These are phyloP conservation scores for Ochotona princeps DNA, from an alignment of 2,113 vertebrate species.

Conservation along the genomic window DNA sequence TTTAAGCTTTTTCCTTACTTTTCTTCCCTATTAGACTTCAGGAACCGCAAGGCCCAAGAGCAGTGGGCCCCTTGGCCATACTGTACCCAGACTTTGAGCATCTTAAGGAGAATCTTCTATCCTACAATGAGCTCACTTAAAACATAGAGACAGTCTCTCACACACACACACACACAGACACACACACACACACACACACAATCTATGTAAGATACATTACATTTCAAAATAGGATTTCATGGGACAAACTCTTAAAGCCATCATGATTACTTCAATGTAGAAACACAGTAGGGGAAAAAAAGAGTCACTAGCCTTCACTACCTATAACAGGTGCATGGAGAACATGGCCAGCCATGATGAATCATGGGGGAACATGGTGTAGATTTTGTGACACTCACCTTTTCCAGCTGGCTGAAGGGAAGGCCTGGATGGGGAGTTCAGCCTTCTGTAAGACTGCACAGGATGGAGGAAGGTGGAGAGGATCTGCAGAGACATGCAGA, in stretches of 20 bases:
- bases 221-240: background rate
- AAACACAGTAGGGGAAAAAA: background rate
- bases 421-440: background rate
- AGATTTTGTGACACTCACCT: background rate
- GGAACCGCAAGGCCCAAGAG: background rate
- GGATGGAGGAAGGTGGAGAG: background rate
- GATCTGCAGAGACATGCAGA: background rate
- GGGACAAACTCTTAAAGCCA: background rate
- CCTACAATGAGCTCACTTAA: background rate
- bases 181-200: background rate
- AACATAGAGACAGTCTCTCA: background rate
- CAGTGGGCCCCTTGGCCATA: background rate
- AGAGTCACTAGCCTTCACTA: background rate
- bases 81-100: background rate
- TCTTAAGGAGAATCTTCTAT: background rate
- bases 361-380: background rate
- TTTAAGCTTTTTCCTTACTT: background rate
- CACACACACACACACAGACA: too few species aligned
- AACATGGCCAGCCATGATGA: background rate
- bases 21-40: background rate
- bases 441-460: background rate
- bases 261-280: background rate
- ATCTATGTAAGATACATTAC: background rate
- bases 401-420: background rate
- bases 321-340: too few species aligned